Evolutionary conservation across 2,113 vertebrate species (phyloP).

Genomic region (Calidris pygmaea): DNA sequence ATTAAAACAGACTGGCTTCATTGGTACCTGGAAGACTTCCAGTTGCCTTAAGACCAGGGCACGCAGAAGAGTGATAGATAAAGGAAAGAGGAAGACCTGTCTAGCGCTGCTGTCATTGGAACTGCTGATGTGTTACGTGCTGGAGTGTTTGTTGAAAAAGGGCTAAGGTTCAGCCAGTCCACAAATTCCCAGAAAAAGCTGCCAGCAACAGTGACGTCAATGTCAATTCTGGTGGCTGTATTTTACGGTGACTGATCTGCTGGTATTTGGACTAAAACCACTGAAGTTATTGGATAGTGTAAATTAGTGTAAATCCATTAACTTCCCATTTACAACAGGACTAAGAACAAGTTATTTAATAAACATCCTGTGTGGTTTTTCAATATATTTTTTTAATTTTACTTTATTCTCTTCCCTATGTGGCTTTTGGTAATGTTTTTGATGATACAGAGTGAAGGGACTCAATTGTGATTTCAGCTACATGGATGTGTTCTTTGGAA

Average conservation of each 20-base stretch:
- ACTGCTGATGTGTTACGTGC: not conserved
- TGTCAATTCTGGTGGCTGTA: not conserved
- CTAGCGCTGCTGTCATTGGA: not conserved
- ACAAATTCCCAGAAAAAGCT: not conserved
- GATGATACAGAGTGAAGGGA: not conserved
- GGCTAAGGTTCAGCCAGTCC: not conserved
- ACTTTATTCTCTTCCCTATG: not conserved
- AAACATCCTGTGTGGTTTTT: not conserved
- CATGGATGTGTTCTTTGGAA: not conserved
- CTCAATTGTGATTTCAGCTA: not conserved
- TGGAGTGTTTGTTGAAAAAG: not conserved
- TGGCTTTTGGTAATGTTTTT: not conserved
- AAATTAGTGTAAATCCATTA: not conserved
- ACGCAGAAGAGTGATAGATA: not conserved
- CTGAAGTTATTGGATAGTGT: not conserved
- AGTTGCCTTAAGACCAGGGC: not conserved
- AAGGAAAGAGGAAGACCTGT: not conserved
- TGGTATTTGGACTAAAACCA: slow-evolving; percentile 10
- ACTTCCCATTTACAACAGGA: not conserved
- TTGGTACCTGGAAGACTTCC: not conserved
- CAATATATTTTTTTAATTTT: not conserved
- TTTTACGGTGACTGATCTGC: not conserved
- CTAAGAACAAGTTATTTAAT: not conserved
- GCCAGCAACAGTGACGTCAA: not conserved
- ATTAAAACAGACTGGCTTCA: not conserved